Evolutionary conservation across 2,888 invertebrate species (phyloP).

Genomic region (Sabellastarte sp.): DNA sequence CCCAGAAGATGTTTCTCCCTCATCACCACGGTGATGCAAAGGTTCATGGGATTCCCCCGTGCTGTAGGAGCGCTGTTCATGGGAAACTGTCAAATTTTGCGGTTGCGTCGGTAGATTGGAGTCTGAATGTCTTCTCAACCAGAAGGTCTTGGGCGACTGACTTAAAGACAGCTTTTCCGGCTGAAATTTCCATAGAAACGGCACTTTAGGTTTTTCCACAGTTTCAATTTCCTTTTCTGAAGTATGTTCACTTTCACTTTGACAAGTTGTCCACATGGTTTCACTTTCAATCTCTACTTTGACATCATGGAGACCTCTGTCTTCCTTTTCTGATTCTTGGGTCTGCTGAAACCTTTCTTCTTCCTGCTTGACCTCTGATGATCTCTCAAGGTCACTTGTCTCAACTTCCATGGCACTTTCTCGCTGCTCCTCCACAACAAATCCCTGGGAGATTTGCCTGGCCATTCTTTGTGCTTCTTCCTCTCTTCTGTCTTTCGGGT

Average conservation of each 20-base stretch:
- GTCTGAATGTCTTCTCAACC: conserved; percentile 28
- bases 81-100: conserved; percentile 8
- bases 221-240: not conserved
- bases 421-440: not conserved
- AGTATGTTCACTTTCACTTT: not conserved
- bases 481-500: no score
- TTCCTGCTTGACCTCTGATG: not conserved
- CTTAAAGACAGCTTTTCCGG: not conserved
- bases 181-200: conserved; percentile 11
- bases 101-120: conserved; percentile 15
- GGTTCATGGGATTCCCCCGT: no score
- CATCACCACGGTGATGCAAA: no score
- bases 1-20: no score
- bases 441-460: not conserved
- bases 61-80: conserved; percentile 1
- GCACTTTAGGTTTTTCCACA: conserved; percentile 2
- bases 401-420: not conserved
- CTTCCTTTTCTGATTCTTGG: not conserved
- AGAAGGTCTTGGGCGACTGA: conserved; percentile 23
- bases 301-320: no score
- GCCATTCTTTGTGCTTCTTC: not conserved
- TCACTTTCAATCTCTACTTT: not conserved
- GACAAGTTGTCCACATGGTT: not conserved
- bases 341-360: no score
- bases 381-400: not conserved